A percentile compares a stretch with the other conserved stretches of the same genome.
These are phyloP conservation scores for Leptinotarsa undecemlineata DNA, from an alignment of 1,140 invertebrate genomes.

Conservation along the genomic window DNA sequence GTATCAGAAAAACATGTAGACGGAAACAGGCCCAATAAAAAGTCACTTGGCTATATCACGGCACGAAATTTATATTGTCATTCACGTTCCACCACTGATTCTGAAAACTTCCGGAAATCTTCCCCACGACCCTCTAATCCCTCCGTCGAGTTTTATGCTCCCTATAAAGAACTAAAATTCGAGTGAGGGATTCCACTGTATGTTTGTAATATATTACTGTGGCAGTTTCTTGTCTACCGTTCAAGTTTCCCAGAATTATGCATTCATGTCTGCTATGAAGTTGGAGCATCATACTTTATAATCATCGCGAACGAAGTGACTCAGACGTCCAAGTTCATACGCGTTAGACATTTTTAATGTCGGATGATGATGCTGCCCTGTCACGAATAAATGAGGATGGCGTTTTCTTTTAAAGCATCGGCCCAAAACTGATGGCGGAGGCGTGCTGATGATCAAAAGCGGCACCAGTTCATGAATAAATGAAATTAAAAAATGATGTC, in stretches of 20 bases:
- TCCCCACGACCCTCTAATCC: constrained; percentile 18
- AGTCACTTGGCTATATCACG: no score
- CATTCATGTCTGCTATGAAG: constrained; percentile 29
- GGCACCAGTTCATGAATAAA: no score
- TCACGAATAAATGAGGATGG: background rate
- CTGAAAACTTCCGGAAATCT: background rate
- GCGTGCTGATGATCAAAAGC: background rate
- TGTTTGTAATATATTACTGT: constrained; percentile 26
- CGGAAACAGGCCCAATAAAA: no score
- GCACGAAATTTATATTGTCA: background rate
- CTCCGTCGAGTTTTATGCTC: constrained; percentile 23
- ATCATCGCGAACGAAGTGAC: constrained; percentile 23
- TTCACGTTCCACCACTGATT: background rate
- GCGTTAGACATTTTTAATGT: constrained; percentile 22
- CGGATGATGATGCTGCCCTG: background rate
- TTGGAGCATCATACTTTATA: constrained; percentile 29
- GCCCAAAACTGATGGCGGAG: background rate
- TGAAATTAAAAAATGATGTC: no score
- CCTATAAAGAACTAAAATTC: constrained; percentile 26
- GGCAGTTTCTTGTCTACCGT: constrained; percentile 20
- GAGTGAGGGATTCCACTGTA: constrained; percentile 24
- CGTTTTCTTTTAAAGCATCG: background rate
- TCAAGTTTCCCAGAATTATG: constrained; percentile 22
- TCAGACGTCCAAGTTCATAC: constrained; percentile 24
- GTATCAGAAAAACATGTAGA: no score